Evolutionary conservation across 1,140 invertebrate genomes (phyloP), one percentile per base, ranked within the genome.

Genomic region (Cydia fagiglandana): DNA sequence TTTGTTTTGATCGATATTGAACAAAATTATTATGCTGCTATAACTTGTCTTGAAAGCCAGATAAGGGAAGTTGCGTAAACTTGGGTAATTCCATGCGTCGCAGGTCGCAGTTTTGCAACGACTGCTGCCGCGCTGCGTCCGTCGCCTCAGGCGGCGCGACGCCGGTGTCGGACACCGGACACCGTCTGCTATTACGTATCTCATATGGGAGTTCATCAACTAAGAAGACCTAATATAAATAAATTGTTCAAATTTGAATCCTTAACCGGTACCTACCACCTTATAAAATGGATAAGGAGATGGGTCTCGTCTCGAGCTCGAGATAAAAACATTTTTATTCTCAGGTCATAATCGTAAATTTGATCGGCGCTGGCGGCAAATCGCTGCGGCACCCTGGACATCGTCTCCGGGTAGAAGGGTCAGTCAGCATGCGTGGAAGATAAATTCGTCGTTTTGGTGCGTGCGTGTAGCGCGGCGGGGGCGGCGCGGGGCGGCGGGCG

Each of bases 401-500:
- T 86, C 83, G 88, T 89, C 87, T 87, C 87, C 88, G 87, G 84
- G 82, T 84, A 86, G 86, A 83, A 90, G 89, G 87, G 85, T 83
- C 88, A 89, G 85, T 83, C 88, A 89, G 84, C 88, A 88, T 87
- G 86, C 85, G 82, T 88, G 86, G 90, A 91, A 92, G 90, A 92
- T 92, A 89, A 92, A 90, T 92, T 91, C 81, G 85, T 92, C 90
- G 90, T 92, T 92, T 91, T 91, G 88, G 90, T 90, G 91, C 87
- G 88, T 88, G 88, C 81, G 86, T 84, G 89, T 85, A 20, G 86
- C 80, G 83, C 77, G 83, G 83, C 81, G 83, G 82, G 86, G 85
- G 88, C 78, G 81, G 86, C 73, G 88, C 84, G 88, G 84, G 87
- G 84, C 78, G 83, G 84, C 81, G 85, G 75, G 84, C 86, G 86